These are phyloP conservation scores for Psophia crepitans DNA, from an alignment of 2,113 vertebrate species.

Conservation along the genomic window DNA sequence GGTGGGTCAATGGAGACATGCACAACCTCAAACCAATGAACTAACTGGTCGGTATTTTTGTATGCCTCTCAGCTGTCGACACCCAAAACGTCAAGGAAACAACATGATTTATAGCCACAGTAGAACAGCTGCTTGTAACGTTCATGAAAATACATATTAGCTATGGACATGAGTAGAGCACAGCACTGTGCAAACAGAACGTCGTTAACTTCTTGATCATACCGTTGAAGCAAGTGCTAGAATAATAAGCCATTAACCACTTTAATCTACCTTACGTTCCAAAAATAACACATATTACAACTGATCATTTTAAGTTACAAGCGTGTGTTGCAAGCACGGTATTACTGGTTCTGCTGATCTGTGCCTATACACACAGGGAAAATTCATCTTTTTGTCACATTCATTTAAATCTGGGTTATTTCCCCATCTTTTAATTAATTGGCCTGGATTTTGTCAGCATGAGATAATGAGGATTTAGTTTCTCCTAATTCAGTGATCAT, in stretches of 20 bases:
- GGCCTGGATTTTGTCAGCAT: not conserved
- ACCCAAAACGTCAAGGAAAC: not conserved
- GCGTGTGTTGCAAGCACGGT: not conserved
- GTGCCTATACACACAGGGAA: not conserved
- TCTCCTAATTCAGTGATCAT: not conserved
- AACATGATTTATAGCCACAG: not conserved
- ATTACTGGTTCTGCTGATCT: not conserved
- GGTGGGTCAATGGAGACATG: not conserved
- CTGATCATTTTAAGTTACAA: not conserved
- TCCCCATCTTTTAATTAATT: not conserved
- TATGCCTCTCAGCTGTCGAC: rapidly evolving
- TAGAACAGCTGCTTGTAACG: not conserved
- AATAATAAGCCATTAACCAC: not conserved
- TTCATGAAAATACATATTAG: not conserved
- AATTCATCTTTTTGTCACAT: not conserved
- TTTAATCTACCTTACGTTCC: not conserved
- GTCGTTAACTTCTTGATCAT: not conserved
- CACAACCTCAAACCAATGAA: not conserved
- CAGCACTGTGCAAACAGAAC: not conserved
- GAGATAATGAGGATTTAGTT: not conserved
- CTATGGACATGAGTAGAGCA: not conserved
- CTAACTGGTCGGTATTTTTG: not conserved
- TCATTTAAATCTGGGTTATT: not conserved
- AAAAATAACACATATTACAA: not conserved
- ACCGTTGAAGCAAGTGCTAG: not conserved